Conservation (phyloP, 2,888 invertebrate species). For the Drosophila paramelanica region DNA sequence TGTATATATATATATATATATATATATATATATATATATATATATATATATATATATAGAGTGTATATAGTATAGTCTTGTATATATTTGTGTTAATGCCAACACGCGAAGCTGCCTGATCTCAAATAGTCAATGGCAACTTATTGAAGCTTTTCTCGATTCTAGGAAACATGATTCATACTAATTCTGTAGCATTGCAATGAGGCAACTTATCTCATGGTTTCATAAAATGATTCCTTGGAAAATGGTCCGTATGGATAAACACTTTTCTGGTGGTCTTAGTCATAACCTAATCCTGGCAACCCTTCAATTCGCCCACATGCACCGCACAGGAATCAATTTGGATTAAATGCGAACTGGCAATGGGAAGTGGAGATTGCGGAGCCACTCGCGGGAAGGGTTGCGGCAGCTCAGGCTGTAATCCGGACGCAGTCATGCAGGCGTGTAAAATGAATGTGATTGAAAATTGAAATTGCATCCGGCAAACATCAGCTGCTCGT, state of each 20-base stretch:
- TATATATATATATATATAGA: background rate
- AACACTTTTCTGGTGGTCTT: background rate
- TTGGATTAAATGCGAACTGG: conserved; percentile 43
- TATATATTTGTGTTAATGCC: conserved; percentile 5
- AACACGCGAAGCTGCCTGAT: background rate
- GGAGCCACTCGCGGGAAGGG: background rate
- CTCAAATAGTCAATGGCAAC: background rate
- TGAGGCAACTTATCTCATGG: background rate
- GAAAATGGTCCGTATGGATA: conserved; percentile 7
- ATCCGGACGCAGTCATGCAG: conserved; percentile 61
- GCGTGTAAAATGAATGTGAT: conserved; percentile 77
- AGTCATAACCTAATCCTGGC: conserved; percentile 21
- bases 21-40: background rate
- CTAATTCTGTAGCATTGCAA: background rate
- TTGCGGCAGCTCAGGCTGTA: conserved; percentile 21
- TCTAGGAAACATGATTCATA: conserved; percentile 39
- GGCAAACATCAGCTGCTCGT: conserved; percentile 52
- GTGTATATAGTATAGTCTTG: conserved; percentile 16
- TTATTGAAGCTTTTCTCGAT: conserved; percentile 6
- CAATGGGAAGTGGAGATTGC: background rate
- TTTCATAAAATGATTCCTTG: conserved; percentile 2
- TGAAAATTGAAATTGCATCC: conserved; percentile 80
- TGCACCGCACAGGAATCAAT: conserved; percentile 46
- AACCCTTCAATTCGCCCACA: conserved; percentile 49
- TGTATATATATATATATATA: conserved; percentile 1